Evolutionary conservation across 2,113 vertebrate species (phyloP).

Genomic region (Alectura lathami): DNA sequence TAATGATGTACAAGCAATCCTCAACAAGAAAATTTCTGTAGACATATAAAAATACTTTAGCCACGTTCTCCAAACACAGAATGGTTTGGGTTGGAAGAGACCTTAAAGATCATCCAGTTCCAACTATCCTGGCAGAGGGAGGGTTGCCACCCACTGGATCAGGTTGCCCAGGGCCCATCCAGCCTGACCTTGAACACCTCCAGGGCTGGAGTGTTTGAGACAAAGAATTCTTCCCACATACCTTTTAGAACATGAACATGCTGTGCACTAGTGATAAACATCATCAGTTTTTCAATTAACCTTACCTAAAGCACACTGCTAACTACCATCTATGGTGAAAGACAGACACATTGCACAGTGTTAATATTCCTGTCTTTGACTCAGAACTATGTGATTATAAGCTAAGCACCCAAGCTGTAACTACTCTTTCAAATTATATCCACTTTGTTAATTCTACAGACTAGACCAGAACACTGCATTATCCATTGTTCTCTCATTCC

Average conservation of each 20-base stretch:
- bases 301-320: background rate
- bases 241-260: background rate
- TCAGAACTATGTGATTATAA: background rate
- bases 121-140: background rate
- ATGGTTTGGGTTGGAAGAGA: background rate
- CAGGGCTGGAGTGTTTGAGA: background rate
- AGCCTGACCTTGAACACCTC: background rate
- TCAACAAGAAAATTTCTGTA: background rate
- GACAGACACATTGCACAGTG: background rate
- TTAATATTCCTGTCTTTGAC: background rate
- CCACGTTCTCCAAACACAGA: background rate
- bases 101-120: background rate
- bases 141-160: background rate
- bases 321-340: background rate
- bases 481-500: background rate
- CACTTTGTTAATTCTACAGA: slow-evolving; percentile 25
- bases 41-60: background rate
- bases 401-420: background rate
- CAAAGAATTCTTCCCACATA: background rate
- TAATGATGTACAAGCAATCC: background rate
- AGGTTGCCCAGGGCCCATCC: background rate
- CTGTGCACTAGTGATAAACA: background rate
- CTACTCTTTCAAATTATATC: background rate
- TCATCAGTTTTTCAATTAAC: background rate
- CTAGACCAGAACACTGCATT: background rate